These are phyloP conservation scores for Yoshiicerus persimilis DNA, from an alignment of 1,140 invertebrate species.

Conservation along the genomic window DNA sequence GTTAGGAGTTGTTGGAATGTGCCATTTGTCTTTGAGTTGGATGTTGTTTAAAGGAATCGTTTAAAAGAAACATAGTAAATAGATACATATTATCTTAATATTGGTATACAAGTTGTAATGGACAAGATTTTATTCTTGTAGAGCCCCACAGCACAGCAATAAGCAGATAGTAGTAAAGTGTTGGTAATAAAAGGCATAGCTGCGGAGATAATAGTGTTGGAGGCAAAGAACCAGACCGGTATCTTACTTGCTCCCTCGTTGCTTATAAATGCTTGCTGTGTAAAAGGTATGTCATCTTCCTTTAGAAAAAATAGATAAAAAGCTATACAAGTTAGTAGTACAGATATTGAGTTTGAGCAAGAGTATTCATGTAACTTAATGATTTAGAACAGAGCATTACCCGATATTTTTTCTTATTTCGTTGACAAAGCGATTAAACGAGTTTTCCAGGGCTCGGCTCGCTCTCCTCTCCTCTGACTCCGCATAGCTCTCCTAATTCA, in stretches of 20 bases:
- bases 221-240: slow-evolving; percentile 5
- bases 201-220: background rate
- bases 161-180: background rate
- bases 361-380: slow-evolving; percentile 9
- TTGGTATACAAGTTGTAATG: too few relatives aligned
- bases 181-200: background rate
- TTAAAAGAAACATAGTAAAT: too few relatives aligned
- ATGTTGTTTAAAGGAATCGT: too few relatives aligned
- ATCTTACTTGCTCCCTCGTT: slow-evolving; percentile 13
- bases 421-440: slow-evolving; percentile 27
- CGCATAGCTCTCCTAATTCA: background rate
- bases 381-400: slow-evolving; percentile 20
- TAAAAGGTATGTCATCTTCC: slow-evolving; percentile 14
- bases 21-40: too few relatives aligned
- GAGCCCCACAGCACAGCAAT: background rate
- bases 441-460: slow-evolving; percentile 23
- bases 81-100: too few relatives aligned
- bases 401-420: slow-evolving; percentile 21
- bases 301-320: slow-evolving; percentile 10
- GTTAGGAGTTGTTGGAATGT: too few relatives aligned
- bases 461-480: background rate
- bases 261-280: slow-evolving; percentile 8
- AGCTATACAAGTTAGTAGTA: background rate
- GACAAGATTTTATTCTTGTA: too few relatives aligned
- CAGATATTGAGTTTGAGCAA: background rate